A percentile compares a stretch with the other conserved stretches of the same genome.
Evolutionary conservation across 2,113 vertebrate species (phyloP).

Genomic region (Zosterops lateralis): DNA sequence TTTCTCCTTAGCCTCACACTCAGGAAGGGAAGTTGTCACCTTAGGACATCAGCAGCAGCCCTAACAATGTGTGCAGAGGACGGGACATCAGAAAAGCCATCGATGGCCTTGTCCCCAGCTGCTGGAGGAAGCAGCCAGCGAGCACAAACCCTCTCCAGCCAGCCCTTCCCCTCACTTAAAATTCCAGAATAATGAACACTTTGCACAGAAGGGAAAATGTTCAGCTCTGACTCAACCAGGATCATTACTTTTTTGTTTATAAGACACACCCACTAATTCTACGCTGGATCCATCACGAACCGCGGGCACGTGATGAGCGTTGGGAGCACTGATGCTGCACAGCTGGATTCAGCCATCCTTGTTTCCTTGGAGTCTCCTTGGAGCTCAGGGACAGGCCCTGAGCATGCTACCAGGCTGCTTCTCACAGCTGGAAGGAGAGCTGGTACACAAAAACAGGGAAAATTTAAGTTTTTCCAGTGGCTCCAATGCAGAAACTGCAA

Average conservation of each 20-base stretch:
- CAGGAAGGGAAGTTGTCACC: neutral
- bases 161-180: conserved; percentile 53
- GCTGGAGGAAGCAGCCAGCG: neutral
- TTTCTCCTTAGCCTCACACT: neutral
- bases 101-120: rapidly evolving
- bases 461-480: neutral
- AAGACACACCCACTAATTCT: conserved; percentile 51
- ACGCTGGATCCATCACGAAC: neutral
- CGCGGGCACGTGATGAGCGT: neutral
- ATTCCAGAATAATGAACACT: conserved; percentile 62
- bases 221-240: conserved; percentile 46
- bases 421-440: neutral
- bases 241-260: conserved; percentile 61
- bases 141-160: neutral
- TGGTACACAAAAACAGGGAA: rapidly evolving
- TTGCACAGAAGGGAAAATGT: conserved; percentile 5
- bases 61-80: neutral
- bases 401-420: neutral
- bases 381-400: neutral
- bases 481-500: neutral
- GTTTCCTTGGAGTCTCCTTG: neutral
- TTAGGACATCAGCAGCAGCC: neutral
- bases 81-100: neutral
- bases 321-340: neutral
- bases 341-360: neutral